Evolutionary conservation across 2,888 invertebrate genomes (phyloP).

Genomic region (Perizoma flavofasciatum): DNA sequence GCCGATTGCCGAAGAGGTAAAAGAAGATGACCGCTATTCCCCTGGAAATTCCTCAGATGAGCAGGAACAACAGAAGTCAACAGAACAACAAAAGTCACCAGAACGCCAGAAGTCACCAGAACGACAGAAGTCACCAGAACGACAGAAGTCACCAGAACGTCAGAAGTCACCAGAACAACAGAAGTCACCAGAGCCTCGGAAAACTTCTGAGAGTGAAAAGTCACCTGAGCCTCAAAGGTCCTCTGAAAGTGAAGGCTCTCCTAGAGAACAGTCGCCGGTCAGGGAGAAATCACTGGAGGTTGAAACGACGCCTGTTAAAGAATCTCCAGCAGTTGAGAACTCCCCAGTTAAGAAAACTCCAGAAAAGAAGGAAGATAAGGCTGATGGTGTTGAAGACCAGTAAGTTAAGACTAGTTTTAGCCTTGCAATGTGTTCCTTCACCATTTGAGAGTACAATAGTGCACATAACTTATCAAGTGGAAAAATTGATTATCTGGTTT

Average conservation of each 20-base stretch:
- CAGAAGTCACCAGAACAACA: constrained; percentile 1
- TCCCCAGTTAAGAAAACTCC: constrained; percentile 3
- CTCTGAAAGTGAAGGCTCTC: neutral
- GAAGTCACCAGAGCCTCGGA: neutral
- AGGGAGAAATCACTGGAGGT: neutral
- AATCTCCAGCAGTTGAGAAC: neutral
- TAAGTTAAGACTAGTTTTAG: too few species aligned
- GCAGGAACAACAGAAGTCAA: neutral
- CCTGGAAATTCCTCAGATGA: constrained; percentile 33
- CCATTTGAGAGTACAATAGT: too few species aligned
- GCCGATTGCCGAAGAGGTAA: constrained; percentile 56
- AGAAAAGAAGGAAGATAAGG: constrained; percentile 42
- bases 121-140: constrained; percentile 13
- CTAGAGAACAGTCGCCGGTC: constrained; percentile 6
- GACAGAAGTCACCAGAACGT: constrained; percentile 2
- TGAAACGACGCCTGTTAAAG: neutral
- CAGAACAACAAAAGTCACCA: neutral
- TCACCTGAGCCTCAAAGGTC: neutral
- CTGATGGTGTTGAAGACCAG: constrained; percentile 18
- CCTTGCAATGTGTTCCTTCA: too few species aligned
- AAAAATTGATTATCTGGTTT: too few species aligned
- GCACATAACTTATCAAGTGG: too few species aligned
- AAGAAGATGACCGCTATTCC: constrained; percentile 45
- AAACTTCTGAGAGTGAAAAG: constrained; percentile 1
- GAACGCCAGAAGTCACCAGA: neutral